Evolutionary conservation across 2,113 vertebrate species (phyloP), one percentile per base, ranked within the genome.

Genomic region (Sander vitreus): DNA sequence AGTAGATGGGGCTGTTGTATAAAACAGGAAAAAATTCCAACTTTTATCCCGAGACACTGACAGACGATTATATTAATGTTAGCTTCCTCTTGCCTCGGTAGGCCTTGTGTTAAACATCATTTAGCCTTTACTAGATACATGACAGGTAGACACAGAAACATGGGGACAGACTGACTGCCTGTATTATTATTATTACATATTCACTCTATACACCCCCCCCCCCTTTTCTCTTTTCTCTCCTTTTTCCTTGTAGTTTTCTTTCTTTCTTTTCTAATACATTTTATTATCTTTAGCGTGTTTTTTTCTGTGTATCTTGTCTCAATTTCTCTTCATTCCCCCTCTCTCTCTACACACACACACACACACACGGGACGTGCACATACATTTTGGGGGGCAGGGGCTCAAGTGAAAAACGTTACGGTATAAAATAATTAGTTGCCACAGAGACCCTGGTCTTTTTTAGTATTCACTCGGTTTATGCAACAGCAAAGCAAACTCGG

Each of bases 1-100:
- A 79, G 58, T 9, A 79, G 77, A 55, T 30, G 77, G 77, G 13
- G 68, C 19, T 64, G 59, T 55, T 79, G 77, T 8, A 70, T 53
- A 12, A 78, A 19, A 27, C 27, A 39, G 51, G 11, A 21, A 30
- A 55, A n/a, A n/a, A n/a, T n/a, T n/a, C n/a, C n/a, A n/a, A 27
- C 27, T 27, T 27, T 27, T 27, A 33, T 33, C 8, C 39, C 2
- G 2, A 45, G 47, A 19, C 45, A 18, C 23, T 25, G n/a, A 18
- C 27, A 59, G 14, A 12, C 23, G 16, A 16, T n/a, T n/a, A n/a
- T 15, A 59, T 59, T 18, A 16, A 19, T 6, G 54, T 21, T 57
- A 14, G 50, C 21, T 53, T 21, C 21, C 21, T n/a, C 21, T 39
- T 45, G 21, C 1, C 23, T 47, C 16, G 45, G 21, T 18, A 18